Evolutionary conservation across 2,888 invertebrate genomes (phyloP).

Genomic region (Spodoptera exigua): DNA sequence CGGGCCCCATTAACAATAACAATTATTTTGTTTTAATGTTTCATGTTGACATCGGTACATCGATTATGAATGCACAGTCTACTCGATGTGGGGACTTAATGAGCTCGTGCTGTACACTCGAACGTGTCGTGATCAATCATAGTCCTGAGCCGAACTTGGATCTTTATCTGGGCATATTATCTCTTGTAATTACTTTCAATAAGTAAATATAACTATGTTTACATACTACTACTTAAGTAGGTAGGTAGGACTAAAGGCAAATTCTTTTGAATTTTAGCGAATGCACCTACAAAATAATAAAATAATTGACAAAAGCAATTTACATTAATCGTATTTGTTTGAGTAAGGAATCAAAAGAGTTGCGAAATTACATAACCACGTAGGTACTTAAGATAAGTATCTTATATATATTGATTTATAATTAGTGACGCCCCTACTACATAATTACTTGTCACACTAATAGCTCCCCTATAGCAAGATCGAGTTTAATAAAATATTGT

Average conservation of each 20-base stretch:
- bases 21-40: conserved; percentile 67
- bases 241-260: too few species aligned
- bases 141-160: conserved; percentile 24
- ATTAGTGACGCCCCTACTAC: conserved; percentile 1
- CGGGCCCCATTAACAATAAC: conserved; percentile 73
- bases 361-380: too few species aligned
- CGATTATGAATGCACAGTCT: conserved; percentile 38
- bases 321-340: too few species aligned
- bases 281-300: too few species aligned
- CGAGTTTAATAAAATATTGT: conserved; percentile 33
- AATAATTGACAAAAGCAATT: too few species aligned
- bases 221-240: too few species aligned
- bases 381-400: too few species aligned
- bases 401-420: conserved; percentile 1
- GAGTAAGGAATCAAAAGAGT: too few species aligned
- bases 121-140: conserved; percentile 42
- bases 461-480: conserved; percentile 13
- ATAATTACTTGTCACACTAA: conserved; percentile 21
- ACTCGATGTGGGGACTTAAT: conserved; percentile 49
- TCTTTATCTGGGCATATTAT: conserved; percentile 31
- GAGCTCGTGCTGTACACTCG: conserved; percentile 36
- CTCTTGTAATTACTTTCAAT: conserved; percentile 11
- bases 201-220: too few species aligned
- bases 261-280: too few species aligned
- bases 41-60: conserved; percentile 60